Evolutionary conservation across 1,140 invertebrate species (phyloP), one percentile per base, ranked within the genome.

Genomic region (Elysia chlorotica): DNA sequence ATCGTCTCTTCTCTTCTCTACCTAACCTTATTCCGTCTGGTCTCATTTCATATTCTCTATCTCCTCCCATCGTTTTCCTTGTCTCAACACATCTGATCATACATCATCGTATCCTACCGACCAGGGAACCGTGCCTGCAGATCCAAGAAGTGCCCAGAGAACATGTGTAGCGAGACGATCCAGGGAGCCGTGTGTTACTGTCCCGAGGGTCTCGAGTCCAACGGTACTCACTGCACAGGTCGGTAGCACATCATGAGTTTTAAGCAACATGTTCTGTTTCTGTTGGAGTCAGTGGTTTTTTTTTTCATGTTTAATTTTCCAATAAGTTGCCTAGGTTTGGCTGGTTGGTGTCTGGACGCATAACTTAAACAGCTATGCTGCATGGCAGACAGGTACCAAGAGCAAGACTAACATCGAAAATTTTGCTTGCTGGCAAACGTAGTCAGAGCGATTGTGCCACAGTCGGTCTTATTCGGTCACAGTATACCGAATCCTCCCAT

Each of bases 121-220:
- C 10, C 48, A 76, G 76, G 65, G 30, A 81, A 78, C 59, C 59
- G 68, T 36, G 73, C 72, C 25, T 93, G 92, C 82, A 81, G 85
- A 30, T 56, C 81, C 80, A n/a, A 83, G 89, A 71, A 89, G 14
- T 67, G 65, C 25, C 28, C 65, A 31, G 23, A 19, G 4, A n/a
- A 10, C 17, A 28, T 25, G 41, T 79, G 78, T 37, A 76, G 74
- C 54, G 78, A 80, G 72, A 80, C 76, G n/a, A 38, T 72, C 28
- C 71, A 77, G 28, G 81, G 81, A 19, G 72, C 81, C 1, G 37
- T 71, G 71, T 81, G 79, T 57, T 82, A 78, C 66, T 81, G 81
- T 68, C 17, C 53, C 28, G 31, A 69, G 5, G 74, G 74, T 17
- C 33, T 56, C 23, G 35, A 62, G 28, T 67, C 57, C 31, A 76